A percentile compares a stretch with the other conserved stretches of the same genome.
These are phyloP conservation scores for Caenorhabditis inopinata DNA, from an alignment of 1,140 invertebrate species.

Conservation along the genomic window DNA sequence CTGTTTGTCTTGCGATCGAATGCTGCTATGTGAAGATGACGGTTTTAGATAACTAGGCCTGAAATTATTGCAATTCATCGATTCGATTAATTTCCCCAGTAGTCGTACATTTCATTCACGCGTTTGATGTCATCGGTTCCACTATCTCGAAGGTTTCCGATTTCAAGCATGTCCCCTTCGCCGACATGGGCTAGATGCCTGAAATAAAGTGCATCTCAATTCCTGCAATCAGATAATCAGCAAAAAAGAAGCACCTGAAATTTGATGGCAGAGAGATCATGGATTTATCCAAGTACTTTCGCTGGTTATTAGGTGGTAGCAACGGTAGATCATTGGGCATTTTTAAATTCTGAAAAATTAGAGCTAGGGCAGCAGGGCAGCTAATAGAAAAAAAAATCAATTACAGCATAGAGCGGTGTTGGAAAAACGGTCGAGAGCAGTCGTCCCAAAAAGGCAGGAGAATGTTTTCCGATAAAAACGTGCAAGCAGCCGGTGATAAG, in stretches of 20 bases:
- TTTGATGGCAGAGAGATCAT: not conserved
- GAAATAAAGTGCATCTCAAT: too few relatives aligned
- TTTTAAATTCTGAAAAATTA: not conserved
- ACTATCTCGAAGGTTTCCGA: slow-evolving; percentile 10
- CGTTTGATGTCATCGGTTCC: not conserved
- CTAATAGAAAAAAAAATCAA: not conserved
- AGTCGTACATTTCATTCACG: not conserved
- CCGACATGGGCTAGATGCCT: slow-evolving; percentile 5
- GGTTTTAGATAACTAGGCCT: not conserved
- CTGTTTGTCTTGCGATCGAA: not conserved
- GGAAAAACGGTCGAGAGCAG: slow-evolving; percentile 7
- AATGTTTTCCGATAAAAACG: not conserved
- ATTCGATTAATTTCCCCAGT: too few relatives aligned
- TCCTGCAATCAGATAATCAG: too few relatives aligned
- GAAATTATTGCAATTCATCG: too few relatives aligned
- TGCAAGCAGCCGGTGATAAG: slow-evolving; percentile 21
- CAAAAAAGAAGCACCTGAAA: too few relatives aligned
- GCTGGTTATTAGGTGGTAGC: not conserved
- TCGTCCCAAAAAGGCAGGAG: not conserved
- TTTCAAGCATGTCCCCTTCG: not conserved
- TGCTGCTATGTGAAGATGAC: not conserved
- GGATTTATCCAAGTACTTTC: not conserved
- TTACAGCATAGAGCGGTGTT: not conserved
- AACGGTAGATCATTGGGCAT: not conserved
- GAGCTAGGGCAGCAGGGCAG: not conserved